phyloP scores from a whole-genome alignment of 2,797 vertebrate species.

The Euthynnus affinis region DNA sequence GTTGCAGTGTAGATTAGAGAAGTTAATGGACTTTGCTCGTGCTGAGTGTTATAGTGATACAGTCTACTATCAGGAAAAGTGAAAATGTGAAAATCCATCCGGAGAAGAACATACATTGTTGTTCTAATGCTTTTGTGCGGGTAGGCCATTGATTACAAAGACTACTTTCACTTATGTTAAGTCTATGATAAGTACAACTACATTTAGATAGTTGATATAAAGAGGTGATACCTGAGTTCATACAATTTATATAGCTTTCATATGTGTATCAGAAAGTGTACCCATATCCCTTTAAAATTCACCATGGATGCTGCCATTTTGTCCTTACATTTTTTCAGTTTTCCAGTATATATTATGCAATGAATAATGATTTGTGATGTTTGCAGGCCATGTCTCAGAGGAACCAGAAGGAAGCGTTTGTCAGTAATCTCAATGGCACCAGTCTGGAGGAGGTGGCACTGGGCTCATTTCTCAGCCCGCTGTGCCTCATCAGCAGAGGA shows the following conservation, averaged over 20 bases:
- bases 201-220: neutral
- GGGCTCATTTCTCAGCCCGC: constrained; percentile 87
- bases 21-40: neutral
- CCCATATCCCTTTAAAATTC: neutral
- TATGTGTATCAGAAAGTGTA: neutral
- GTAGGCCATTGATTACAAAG: neutral
- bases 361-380: constrained; percentile 10
- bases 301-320: neutral
- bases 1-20: neutral
- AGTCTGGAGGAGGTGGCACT: constrained; percentile 89
- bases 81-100: neutral
- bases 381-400: constrained; percentile 89
- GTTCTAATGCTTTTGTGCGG: neutral
- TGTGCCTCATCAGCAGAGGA: constrained; percentile 90
- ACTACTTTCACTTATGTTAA: neutral
- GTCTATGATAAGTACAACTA: neutral
- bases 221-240: neutral
- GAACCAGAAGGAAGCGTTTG: constrained; percentile 91
- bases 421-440: constrained; percentile 94
- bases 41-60: neutral
- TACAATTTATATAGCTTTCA: neutral
- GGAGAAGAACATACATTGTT: no score
- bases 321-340: neutral
- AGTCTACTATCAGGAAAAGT: neutral
- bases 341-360: neutral